Percentiles rank a stretch among this genome's conserved stretches.
phyloP scores from a whole-genome alignment of 1,140 invertebrate genomes.

The Drosophila melanogaster region Release_6_plus_ISO1_MT NT_033779.5:10692001-10692500 shows the following conservation, averaged over 20 bases:
- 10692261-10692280: slow-evolving; percentile 35
- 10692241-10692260: slow-evolving; percentile 33
- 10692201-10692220: slow-evolving; percentile 58
- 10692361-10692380: slow-evolving; percentile 27
- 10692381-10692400: slow-evolving; percentile 22
- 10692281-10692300: slow-evolving; percentile 73
- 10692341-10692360: slow-evolving; percentile 46
- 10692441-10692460: slow-evolving; percentile 72
- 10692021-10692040: slow-evolving; percentile 22
- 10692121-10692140: slow-evolving; percentile 63
- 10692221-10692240: slow-evolving; percentile 53
- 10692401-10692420: slow-evolving; percentile 7
- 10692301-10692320: slow-evolving; percentile 82
- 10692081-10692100: slow-evolving; percentile 24
- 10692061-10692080: background rate
- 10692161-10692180: slow-evolving; percentile 64
- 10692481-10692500: slow-evolving; percentile 1
- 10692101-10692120: slow-evolving; percentile 76
- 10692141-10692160: slow-evolving; percentile 62
- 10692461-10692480: slow-evolving; percentile 61
- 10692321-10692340: slow-evolving; percentile 79
- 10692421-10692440: slow-evolving; percentile 42
- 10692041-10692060: slow-evolving; percentile 19
- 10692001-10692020: background rate
- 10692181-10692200: slow-evolving; percentile 60